phyloP scores from a whole-genome alignment of 2,888 invertebrate genomes.

The Escarpia spicata region DNA sequence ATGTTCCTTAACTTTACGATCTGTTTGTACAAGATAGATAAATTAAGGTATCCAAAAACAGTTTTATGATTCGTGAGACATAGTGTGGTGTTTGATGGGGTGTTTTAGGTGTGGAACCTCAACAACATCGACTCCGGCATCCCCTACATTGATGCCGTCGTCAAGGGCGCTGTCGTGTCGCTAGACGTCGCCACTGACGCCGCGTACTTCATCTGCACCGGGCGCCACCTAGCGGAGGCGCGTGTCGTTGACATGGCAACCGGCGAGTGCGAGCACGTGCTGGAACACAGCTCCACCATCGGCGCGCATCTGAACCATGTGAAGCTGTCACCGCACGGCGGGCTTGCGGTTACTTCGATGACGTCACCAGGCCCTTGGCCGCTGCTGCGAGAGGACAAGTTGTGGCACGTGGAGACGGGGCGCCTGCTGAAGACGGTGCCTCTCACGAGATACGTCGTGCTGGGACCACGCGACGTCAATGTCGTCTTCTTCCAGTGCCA shows the following conservation, averaged over 20 bases:
- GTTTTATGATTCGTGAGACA: not conserved
- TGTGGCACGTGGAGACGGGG: conserved; percentile 52
- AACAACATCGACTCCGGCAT: conserved; percentile 55
- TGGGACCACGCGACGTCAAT: conserved; percentile 44
- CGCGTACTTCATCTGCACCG: conserved; percentile 45
- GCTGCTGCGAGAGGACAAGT: conserved; percentile 47
- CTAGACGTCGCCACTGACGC: conserved; percentile 42
- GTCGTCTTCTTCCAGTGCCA: conserved; percentile 48
- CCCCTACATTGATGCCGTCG: conserved; percentile 49
- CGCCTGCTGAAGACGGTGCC: conserved; percentile 43
- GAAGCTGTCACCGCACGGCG: conserved; percentile 48
- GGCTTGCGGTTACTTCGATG: conserved; percentile 37
- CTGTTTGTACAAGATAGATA: too few relatives aligned
- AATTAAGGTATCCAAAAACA: too few relatives aligned
- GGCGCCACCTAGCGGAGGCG: conserved; percentile 48
- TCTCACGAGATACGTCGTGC: conserved; percentile 46
- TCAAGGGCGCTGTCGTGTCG: conserved; percentile 45
- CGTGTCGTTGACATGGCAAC: conserved; percentile 48
- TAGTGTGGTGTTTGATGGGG: not conserved
- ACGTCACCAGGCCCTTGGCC: conserved; percentile 37
- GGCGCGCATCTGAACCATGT: conserved; percentile 40
- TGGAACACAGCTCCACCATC: conserved; percentile 48
- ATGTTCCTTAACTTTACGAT: too few relatives aligned
- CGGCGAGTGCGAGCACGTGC: conserved; percentile 45
- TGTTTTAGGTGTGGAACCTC: conserved; percentile 53